Percentiles rank a stretch among this genome's conserved stretches.
Evolutionary conservation across 1,140 invertebrate species (phyloP).

Genomic region (Harpegnathos saltator): DNA sequence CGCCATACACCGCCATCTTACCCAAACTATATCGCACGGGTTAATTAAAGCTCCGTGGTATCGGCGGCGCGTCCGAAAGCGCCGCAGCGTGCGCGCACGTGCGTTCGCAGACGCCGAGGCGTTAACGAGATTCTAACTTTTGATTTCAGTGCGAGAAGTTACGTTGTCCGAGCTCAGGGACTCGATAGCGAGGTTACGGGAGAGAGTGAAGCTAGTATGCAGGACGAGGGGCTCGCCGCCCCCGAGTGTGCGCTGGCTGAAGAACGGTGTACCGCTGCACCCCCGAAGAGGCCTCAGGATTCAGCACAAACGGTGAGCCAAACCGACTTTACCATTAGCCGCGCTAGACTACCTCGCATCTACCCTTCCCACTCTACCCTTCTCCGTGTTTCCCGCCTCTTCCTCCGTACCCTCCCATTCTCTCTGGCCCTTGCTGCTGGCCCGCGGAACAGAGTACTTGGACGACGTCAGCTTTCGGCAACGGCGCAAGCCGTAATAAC

Average conservation of each 20-base stretch:
- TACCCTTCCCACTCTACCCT: not conserved
- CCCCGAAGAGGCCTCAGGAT: constrained; percentile 86
- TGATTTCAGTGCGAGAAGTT: constrained; percentile 84
- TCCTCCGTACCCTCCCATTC: not conserved
- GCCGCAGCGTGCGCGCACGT: no score
- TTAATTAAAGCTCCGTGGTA: constrained; percentile 26
- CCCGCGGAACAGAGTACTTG: no score
- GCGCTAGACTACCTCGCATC: no score
- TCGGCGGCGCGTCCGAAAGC: not conserved
- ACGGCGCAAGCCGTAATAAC: constrained; percentile 27
- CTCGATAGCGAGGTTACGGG: constrained; percentile 85
- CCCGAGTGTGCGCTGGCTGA: constrained; percentile 91
- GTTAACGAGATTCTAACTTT: constrained; percentile 53
- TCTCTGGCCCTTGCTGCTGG: no score
- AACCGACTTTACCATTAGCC: constrained; percentile 32
- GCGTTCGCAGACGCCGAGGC: not conserved
- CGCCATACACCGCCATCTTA: not conserved
- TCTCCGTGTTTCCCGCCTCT: not conserved
- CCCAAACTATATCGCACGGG: constrained; percentile 18
- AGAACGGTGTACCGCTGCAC: constrained; percentile 89
- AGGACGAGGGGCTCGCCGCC: constrained; percentile 89
- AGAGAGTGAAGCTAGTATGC: constrained; percentile 89
- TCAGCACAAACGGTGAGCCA: constrained; percentile 84
- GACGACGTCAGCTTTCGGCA: constrained; percentile 31
- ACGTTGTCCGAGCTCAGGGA: constrained; percentile 85